Percentiles rank a stretch among this genome's conserved stretches.
These are phyloP conservation scores for Ecliptopera silaceata DNA, from an alignment of 2,888 invertebrate species.

Conservation along the genomic window DNA sequence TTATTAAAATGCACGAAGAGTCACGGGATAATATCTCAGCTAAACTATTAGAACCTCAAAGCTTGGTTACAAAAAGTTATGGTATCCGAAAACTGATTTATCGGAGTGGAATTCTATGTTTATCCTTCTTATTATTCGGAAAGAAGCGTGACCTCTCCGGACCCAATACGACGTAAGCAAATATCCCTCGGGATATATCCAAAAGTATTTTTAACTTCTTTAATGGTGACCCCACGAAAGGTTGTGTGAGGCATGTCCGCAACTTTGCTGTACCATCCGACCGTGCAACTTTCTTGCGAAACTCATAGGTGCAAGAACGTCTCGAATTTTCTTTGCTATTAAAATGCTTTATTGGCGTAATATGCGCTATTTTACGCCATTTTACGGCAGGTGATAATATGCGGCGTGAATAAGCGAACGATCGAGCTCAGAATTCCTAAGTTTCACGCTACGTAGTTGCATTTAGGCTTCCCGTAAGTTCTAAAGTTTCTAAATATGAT, in stretches of 20 bases:
- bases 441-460: constrained; percentile 25
- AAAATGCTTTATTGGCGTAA: constrained; percentile 60
- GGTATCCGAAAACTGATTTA: neutral
- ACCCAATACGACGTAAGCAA: too few species aligned
- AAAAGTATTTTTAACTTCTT: too few species aligned
- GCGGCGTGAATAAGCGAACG: constrained; percentile 32
- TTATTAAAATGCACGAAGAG: too few species aligned
- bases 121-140: too few species aligned
- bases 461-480: constrained; percentile 19
- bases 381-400: constrained; percentile 45
- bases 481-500: constrained; percentile 7
- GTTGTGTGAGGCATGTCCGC: constrained; percentile 55
- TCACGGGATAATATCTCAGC: too few species aligned
- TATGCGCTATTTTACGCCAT: constrained; percentile 49
- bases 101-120: neutral
- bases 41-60: neutral
- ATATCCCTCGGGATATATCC: too few species aligned
- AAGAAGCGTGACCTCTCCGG: too few species aligned
- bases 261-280: constrained; percentile 56
- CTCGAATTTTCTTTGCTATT: constrained; percentile 53
- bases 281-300: constrained; percentile 55
- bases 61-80: neutral
- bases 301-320: constrained; percentile 47
- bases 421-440: constrained; percentile 37
- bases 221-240: constrained; percentile 28